Conservation (phyloP, 64 coral and sea anemone species). For the Orbicella faveolata region DNA sequence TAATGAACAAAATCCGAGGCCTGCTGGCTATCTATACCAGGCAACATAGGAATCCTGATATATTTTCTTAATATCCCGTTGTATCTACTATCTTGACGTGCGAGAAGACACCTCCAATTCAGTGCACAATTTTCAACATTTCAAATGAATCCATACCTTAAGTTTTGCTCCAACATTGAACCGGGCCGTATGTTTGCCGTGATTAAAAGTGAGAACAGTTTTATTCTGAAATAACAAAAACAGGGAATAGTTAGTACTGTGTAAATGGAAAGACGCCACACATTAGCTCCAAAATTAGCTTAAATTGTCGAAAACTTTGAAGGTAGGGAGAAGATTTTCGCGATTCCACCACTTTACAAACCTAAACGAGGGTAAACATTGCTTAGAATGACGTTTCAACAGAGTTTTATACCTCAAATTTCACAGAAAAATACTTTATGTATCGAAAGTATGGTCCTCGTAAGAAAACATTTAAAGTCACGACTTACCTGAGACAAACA, state of each 20-base stretch:
- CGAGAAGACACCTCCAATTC: not conserved
- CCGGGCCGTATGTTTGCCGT: slow-evolving; percentile 74
- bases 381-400: no score
- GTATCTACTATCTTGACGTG: not conserved
- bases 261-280: no score
- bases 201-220: slow-evolving; percentile 78
- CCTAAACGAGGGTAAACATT: no score
- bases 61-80: no score
- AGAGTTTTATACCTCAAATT: not conserved
- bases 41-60: no score
- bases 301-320: no score
- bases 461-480: not conserved
- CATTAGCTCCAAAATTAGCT: no score
- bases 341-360: no score
- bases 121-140: not conserved
- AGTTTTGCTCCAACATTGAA: slow-evolving; percentile 93
- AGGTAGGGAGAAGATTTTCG: no score
- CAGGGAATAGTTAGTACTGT: not conserved
- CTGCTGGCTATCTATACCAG: no score
- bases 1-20: no score
- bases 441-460: not conserved
- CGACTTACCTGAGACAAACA: slow-evolving; percentile 87
- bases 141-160: slow-evolving; percentile 49
- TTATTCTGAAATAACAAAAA: slow-evolving; percentile 62
- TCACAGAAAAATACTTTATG: not conserved